Evolutionary conservation across 2,113 vertebrate genomes (phyloP), one percentile per base, ranked within the genome.

Genomic region (Eulemur rufifrons): DNA sequence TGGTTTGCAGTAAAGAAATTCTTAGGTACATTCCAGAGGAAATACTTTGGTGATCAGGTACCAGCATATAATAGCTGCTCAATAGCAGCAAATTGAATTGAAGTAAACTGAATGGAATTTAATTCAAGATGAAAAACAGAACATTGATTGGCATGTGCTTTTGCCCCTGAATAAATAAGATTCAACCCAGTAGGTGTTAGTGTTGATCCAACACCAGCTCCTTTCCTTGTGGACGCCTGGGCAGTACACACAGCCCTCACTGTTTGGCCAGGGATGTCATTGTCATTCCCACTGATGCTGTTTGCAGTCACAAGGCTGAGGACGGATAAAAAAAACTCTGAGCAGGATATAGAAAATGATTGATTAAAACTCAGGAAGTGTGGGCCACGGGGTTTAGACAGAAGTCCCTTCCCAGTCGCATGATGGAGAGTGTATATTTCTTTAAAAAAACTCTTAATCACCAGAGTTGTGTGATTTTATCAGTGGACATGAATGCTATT

Each of bases 351-450:
- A 93, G 34, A 97, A 89, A 80, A 77, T n/a, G 80, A 61, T 21
- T 32, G 85, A 95, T 12, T 69, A 52, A 94, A 92, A 80, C 86
- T 64, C n/a, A 94, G 68, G 47, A 96, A 50, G 90, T 45, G 23
- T 1, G 17, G 23, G 23, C 78, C 3, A 20, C 2, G 78, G 59
- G 54, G 94, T 82, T 81, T 73, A 74, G 89, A 93, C 15, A 96
- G 74, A 68, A 47, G 3, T n/a, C 86, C 3, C 17, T 90, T 83
- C 15, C 47, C 87, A 68, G 59, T 64, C 39, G 59, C 84, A 52
- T 78, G 52, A 81, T 54, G 66, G 21, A 74, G 17, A 78, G 8
- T 68, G 97, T 95, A 34, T 37, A 54, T 32, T 0, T 0, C 88
- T 78, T 25, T 1, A 86, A 80, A 50, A 95, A 96, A 81, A 61